phyloP scores from a whole-genome alignment of 2,888 invertebrate genomes.

The Eilema griseolum region DNA sequence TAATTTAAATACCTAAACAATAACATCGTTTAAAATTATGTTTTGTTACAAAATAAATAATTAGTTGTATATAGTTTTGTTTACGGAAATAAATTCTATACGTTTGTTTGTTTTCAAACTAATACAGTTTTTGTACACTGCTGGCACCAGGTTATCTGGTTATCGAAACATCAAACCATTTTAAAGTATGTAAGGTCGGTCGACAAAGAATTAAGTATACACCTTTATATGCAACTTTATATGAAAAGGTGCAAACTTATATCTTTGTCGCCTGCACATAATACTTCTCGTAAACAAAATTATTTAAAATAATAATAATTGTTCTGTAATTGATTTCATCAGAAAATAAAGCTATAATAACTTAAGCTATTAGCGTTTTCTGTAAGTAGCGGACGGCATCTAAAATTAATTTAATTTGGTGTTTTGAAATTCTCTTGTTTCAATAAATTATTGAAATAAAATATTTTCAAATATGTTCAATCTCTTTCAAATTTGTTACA shows the following conservation, averaged over 20 bases:
- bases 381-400: constrained; percentile 19
- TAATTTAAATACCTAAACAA: background rate
- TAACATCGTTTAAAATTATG: background rate
- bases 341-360: background rate
- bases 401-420: constrained; percentile 29
- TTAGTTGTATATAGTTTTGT: background rate
- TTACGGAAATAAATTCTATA: background rate
- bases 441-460: background rate
- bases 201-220: too few species aligned
- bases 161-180: too few species aligned
- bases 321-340: background rate
- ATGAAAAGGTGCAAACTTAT: too few species aligned
- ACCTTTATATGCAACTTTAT: too few species aligned
- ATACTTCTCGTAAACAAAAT: background rate
- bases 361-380: background rate
- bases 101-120: too few species aligned
- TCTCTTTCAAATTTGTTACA: background rate
- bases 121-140: too few species aligned
- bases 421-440: constrained; percentile 9
- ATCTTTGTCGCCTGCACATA: too few species aligned
- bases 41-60: background rate
- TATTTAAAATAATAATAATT: constrained; percentile 1
- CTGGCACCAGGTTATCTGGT: too few species aligned
- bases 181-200: too few species aligned
- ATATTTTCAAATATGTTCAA: constrained; percentile 10